Base-by-base conservation (phyloP, 2,888 invertebrate species). In the Hymenopus coronatus region DNA sequence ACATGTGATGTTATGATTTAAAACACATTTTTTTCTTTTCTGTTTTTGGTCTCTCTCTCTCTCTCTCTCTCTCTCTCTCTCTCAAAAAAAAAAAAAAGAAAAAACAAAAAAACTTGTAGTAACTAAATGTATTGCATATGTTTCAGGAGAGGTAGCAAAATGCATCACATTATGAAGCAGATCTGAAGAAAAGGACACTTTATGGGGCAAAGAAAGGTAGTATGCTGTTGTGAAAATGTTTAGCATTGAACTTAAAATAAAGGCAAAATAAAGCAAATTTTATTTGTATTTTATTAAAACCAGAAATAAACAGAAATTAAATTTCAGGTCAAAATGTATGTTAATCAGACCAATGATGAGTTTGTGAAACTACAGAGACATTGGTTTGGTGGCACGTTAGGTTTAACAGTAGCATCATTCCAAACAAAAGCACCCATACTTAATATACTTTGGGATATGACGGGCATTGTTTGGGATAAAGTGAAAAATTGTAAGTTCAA, bases 131-230 rank as follows among this genome's bases (percentile, higher is more conserved):
- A 12, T 12, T 40, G 40, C 1, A 40, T 40, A 25, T 89, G 83
- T 86, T 90, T 88, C 88, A 90, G 90, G 89, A 85, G 89, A 90
- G 89, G 84, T 90, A 90, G 88, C 88, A 90, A 87, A 89, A 30
- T 27, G 84, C 85, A 89, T 81, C 86, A 87, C 85, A 84, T 83
- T 88, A 88, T 88, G 88, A 88, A 82, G 87, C 82, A 33, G 82
- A 88, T 83, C 83, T 86, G 85, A 82, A 83, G 54, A 25, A 30
- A 83, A 83, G 86, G 27, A 30, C 86, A 89, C 87, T 89, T 89
- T 89, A 89, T 89, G 89, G 89, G 83, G 89, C 82, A 82, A 87
- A 85, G n/a, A 81, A 89, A 89, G 89, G 89, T 89, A 89, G 82
- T 3, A 82, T 70, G 54, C 54, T 70, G 25, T 20, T 70, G 3